Conservation (phyloP, 2,888 invertebrate genomes). For the Himalopsyche kuldschensis region DNA sequence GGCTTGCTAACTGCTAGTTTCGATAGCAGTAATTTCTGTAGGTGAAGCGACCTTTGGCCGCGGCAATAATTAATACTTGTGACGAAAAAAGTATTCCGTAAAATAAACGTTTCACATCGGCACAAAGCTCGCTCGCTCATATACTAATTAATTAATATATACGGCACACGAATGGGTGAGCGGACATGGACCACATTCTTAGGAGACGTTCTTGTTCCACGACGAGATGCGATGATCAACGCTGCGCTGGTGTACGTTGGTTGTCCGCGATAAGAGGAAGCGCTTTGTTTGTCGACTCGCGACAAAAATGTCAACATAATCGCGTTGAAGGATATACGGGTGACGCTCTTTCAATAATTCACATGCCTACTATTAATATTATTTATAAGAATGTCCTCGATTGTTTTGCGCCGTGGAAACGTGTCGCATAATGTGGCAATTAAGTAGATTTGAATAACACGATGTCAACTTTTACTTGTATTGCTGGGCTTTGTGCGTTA, state of each 20-base stretch:
- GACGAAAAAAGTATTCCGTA: not conserved
- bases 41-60: not conserved
- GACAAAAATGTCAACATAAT: not conserved
- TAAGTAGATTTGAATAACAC: not conserved
- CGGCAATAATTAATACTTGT: not conserved
- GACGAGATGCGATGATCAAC: not conserved
- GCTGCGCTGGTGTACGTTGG: not conserved
- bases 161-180: not conserved
- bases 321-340: not conserved
- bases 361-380: not conserved
- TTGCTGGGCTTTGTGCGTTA: not conserved
- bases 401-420: not conserved
- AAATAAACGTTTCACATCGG: not conserved
- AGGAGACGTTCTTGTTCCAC: not conserved
- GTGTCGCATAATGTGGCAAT: not conserved
- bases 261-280: not conserved
- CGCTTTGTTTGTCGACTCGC: not conserved
- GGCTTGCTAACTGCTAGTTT: not conserved
- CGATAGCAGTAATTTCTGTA: not conserved
- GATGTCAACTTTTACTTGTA: not conserved
- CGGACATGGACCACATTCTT: not conserved
- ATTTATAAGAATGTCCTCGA: not conserved
- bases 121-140: not conserved
- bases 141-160: not conserved
- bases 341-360: not conserved